Base-by-base conservation (phyloP, 1,140 invertebrate genomes). In the Cataglyphis hispanica region DNA sequence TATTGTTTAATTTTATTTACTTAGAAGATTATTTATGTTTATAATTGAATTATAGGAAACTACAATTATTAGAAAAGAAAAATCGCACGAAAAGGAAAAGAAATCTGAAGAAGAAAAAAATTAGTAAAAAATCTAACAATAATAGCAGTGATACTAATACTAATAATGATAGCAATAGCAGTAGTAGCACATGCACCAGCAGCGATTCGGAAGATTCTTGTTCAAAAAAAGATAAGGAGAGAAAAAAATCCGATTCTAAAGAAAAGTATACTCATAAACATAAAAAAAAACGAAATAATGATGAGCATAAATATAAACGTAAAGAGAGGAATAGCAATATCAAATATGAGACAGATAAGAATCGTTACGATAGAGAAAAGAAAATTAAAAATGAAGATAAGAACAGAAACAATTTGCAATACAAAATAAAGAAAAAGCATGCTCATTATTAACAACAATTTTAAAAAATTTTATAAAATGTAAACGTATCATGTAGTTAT, bases 31-130 rank as follows among this genome's bases (percentile, higher is more conserved):
- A 13, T 43, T 67, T 69, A 61, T 43, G 53, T 50, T 40, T 22
- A 34, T 67, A 66, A 84, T 77, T 85, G 90, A 81, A 89, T 87
- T 90, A 94, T 93, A 97, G 97, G 87, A 98, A 97, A 96, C 93
- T 98, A 37, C 96, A 98, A 87, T 97, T 97, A 94, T 94, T 98
- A 46, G 97, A 98, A 88, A 97, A 95, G 76, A 94, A 94, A 94
- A 92, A 92, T 86, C 86, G 94, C 90, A 87, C 96, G 85, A 94
- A 96, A 87, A 96, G 96, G 87, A 95, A 96, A 46, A 96, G 95
- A 74, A 95, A 95, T 90, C 93, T 95, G 66, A 96, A 96, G 85
- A 96, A 96, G 83, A 92, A 90, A n/a, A 84, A 90, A 88, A 69
- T 6, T 19, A 83, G 40, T 16, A 63, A 60, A n/a, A 64, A 40